These are phyloP conservation scores for Operophtera brumata DNA, from an alignment of 2,888 invertebrate genomes.

Conservation along the genomic window DNA sequence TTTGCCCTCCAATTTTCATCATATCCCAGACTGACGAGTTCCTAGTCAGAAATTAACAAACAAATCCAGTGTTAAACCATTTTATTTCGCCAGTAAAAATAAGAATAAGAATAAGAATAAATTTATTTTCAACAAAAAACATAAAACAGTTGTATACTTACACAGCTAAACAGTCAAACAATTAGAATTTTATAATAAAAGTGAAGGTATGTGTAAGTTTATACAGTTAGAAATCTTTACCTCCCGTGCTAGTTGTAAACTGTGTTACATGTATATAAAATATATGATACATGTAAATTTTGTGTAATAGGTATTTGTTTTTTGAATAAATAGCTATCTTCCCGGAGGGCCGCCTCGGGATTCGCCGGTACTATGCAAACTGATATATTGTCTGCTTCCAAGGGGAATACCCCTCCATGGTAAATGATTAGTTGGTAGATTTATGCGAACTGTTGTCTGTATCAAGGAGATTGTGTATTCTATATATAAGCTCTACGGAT, in stretches of 20 bases:
- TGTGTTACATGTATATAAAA: too few relatives aligned
- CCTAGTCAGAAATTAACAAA: background rate
- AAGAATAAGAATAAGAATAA: too few relatives aligned
- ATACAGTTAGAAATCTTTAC: too few relatives aligned
- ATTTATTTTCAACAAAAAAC: too few relatives aligned
- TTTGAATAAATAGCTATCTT: conserved; percentile 17
- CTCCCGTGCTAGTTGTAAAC: too few relatives aligned
- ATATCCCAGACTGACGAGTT: background rate
- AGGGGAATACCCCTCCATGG: conserved; percentile 9
- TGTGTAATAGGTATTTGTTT: conserved; percentile 7
- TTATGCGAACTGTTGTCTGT: conserved; percentile 9
- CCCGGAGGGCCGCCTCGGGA: conserved; percentile 16
- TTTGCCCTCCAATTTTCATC: background rate
- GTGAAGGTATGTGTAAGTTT: too few relatives aligned
- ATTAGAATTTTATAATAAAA: too few relatives aligned
- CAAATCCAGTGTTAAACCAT: background rate
- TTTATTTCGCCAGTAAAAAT: conserved; percentile 7
- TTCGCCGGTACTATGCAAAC: conserved; percentile 2
- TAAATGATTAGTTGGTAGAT: conserved; percentile 17
- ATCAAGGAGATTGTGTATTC: background rate
- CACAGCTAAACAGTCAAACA: too few relatives aligned
- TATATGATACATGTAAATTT: conserved; percentile 14
- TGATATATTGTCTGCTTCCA: conserved; percentile 5
- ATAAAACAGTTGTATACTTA: too few relatives aligned
- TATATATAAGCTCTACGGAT: conserved; percentile 3